Evolutionary conservation across 2,113 vertebrate species (phyloP).

Genomic region (Anguilla japonica): DNA sequence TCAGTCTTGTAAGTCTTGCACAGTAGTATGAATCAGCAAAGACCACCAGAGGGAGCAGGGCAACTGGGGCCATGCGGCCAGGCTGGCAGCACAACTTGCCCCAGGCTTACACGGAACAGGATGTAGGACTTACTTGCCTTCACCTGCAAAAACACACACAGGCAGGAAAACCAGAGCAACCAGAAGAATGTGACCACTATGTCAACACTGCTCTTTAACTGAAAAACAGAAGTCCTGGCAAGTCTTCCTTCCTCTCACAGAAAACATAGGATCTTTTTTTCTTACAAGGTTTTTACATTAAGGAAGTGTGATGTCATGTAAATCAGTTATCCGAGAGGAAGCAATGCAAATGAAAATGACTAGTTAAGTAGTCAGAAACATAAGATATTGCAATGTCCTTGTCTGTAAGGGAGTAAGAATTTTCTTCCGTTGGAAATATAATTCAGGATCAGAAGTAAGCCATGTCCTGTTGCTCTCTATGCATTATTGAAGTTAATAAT

Average conservation of each 20-base stretch:
- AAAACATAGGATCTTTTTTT: not conserved
- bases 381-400: not conserved
- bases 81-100: constrained; percentile 54
- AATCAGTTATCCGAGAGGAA: not conserved
- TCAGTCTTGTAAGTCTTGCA: too few species aligned
- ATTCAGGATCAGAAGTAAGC: not conserved
- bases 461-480: too few species aligned
- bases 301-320: not conserved
- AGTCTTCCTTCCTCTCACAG: not conserved
- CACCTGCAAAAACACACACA: constrained; percentile 63
- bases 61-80: constrained; percentile 62
- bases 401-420: not conserved
- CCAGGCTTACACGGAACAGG: constrained; percentile 80
- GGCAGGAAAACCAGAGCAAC: not conserved
- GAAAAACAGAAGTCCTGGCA: not conserved
- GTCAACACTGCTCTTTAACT: constrained; percentile 1
- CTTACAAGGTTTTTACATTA: not conserved
- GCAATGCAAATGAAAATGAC: not conserved
- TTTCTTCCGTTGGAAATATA: not conserved
- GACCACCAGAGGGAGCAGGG: constrained; percentile 79
- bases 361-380: not conserved
- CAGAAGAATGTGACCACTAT: constrained; percentile 4
- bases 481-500: too few species aligned
- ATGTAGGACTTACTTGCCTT: constrained; percentile 76
- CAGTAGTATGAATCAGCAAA: constrained; percentile 64